Percentiles rank a stretch among this genome's conserved stretches.
Evolutionary conservation across 2,888 invertebrate genomes (phyloP).

Genomic region (Cylloceria caligata): DNA sequence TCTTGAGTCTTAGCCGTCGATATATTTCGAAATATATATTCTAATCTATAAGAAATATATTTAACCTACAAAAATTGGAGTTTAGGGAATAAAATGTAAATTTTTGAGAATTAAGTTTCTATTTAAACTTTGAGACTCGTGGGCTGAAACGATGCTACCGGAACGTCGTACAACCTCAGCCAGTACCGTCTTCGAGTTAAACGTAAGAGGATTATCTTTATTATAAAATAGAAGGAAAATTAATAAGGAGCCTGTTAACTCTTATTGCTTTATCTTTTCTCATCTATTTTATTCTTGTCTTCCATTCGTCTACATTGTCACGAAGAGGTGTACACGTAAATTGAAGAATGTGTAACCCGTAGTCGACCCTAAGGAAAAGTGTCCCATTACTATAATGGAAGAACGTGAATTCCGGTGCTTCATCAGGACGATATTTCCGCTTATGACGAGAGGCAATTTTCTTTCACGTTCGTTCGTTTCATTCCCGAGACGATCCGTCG

Average conservation of each 20-base stretch:
- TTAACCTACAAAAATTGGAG: background rate
- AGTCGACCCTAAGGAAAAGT: conserved; percentile 41
- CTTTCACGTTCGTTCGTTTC: conserved; percentile 75
- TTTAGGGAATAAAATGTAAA: too few species aligned
- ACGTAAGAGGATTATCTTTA: conserved; percentile 34
- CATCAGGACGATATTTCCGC: conserved; percentile 83
- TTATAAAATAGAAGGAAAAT: conserved; percentile 11
- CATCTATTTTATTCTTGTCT: conserved; percentile 1
- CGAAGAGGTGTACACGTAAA: conserved; percentile 23
- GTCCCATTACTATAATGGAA: conserved; percentile 63
- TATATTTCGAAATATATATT: too few species aligned
- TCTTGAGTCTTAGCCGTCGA: too few species aligned
- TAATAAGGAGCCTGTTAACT: conserved; percentile 30
- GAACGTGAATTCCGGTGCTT: conserved; percentile 73
- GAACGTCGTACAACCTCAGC: background rate
- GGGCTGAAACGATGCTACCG: background rate
- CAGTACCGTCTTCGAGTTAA: conserved; percentile 25
- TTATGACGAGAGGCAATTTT: conserved; percentile 83
- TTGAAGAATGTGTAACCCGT: conserved; percentile 12
- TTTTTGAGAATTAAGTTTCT: too few species aligned
- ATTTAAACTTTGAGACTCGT: background rate
- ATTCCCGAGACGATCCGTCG: conserved; percentile 26
- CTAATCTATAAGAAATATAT: background rate
- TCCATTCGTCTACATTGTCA: conserved; percentile 2
- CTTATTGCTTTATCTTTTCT: background rate